Conservation (phyloP, 2,113 vertebrate genomes). For the Motacilla alba region DNA sequence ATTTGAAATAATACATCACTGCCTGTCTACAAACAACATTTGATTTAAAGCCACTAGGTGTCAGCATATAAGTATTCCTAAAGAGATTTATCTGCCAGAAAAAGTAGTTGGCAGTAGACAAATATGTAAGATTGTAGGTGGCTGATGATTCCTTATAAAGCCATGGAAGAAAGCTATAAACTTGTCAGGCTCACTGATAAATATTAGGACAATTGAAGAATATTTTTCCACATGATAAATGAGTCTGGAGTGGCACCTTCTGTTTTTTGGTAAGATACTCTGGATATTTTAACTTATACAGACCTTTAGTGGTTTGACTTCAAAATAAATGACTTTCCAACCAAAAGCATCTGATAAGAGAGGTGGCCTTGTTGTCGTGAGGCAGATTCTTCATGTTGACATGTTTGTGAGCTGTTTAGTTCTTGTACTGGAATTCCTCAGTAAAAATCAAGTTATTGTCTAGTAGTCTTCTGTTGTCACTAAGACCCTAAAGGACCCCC, state of each 20-base stretch:
- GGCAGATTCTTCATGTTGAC: background rate
- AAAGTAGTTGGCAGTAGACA: background rate
- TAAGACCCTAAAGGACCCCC: background rate
- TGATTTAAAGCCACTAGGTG: slow-evolving; percentile 51
- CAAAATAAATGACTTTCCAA: background rate
- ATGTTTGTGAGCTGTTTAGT: background rate
- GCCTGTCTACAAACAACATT: background rate
- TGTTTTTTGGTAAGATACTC: background rate
- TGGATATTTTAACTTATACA: background rate
- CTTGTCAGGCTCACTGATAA: background rate
- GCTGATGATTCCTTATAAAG: background rate
- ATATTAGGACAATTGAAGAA: background rate
- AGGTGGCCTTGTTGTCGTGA: background rate
- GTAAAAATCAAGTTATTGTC: background rate
- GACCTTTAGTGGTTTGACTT: background rate
- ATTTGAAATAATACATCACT: background rate
- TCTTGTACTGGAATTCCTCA: background rate
- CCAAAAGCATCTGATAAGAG: background rate
- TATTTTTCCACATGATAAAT: background rate
- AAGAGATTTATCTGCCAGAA: background rate
- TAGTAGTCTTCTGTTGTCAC: background rate
- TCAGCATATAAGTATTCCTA: slow-evolving; percentile 51
- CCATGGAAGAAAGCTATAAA: background rate
- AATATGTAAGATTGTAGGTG: background rate
- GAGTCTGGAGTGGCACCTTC: background rate